Evolutionary conservation across 2,113 vertebrate species (phyloP).

Genomic region (Dolichallabes microphthalmus): DNA sequence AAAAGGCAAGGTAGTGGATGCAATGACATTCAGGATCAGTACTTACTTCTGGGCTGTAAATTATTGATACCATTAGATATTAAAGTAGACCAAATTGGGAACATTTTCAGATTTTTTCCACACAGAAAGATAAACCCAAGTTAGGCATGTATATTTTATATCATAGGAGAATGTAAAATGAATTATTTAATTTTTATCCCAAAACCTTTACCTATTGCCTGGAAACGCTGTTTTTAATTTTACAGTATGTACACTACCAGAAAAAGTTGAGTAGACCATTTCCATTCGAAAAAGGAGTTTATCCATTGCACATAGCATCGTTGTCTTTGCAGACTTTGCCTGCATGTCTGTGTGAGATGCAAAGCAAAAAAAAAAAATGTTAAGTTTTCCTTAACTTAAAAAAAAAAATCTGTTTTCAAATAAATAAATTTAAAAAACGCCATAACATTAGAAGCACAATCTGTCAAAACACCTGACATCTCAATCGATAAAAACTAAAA

Average conservation of each 20-base stretch:
- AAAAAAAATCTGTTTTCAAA: constrained; percentile 15
- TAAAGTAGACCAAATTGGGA: background rate
- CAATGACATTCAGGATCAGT: background rate
- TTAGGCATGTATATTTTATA: background rate
- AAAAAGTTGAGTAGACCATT: background rate
- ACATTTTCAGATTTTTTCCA: background rate
- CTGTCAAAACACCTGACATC: constrained; percentile 27
- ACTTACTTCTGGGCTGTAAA: background rate
- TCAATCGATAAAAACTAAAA: constrained; percentile 34
- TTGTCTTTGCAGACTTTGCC: no score
- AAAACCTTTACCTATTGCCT: background rate
- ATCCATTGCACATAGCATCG: no score
- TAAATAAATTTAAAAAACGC: constrained; percentile 16
- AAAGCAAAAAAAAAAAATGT: no score
- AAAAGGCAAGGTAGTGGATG: background rate
- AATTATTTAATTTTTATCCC: background rate
- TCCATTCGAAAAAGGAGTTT: no score
- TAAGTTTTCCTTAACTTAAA: no score
- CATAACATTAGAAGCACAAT: constrained; percentile 21
- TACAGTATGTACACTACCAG: background rate
- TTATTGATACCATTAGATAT: background rate
- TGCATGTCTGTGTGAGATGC: no score
- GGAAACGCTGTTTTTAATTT: background rate
- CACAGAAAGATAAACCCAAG: background rate
- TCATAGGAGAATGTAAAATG: background rate